Percentiles rank a stretch among this genome's conserved stretches.
These are phyloP conservation scores for Pitangus sulphuratus DNA, from an alignment of 2,797 vertebrate species.

Conservation along the genomic window DNA sequence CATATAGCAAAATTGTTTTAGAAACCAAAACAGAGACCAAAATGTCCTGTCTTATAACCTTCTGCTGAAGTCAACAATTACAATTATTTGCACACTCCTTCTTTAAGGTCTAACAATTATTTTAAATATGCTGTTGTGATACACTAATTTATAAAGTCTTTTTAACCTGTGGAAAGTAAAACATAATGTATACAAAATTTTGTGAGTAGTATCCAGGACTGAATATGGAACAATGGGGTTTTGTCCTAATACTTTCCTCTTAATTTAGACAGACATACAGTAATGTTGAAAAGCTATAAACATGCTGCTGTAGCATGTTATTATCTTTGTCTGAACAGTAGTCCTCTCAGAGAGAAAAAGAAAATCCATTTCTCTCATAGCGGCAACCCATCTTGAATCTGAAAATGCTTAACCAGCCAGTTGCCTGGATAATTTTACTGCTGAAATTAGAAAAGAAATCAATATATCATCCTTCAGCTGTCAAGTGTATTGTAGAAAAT, in stretches of 20 bases:
- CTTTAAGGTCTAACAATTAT: not conserved
- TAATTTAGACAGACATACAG: not conserved
- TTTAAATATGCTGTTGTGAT: not conserved
- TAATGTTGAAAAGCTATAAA: not conserved
- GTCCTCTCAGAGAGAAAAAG: not conserved
- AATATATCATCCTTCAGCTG: conserved; percentile 8
- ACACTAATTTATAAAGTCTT: not conserved
- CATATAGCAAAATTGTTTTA: not conserved
- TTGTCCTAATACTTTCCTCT: not conserved
- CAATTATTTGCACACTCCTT: not conserved
- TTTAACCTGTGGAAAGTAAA: not conserved
- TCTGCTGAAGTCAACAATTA: not conserved
- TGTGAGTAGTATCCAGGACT: not conserved
- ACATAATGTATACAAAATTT: not conserved
- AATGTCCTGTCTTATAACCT: not conserved
- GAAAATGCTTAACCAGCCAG: not conserved
- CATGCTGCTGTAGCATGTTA: not conserved
- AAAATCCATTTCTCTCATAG: conserved; percentile 18
- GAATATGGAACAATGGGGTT: not conserved
- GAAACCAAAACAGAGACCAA: not conserved
- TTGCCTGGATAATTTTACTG: not conserved
- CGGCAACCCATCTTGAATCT: not conserved
- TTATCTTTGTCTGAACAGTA: not conserved
- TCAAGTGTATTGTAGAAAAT: not conserved
- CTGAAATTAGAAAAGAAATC: conserved; percentile 30